Evolutionary conservation across 2,797 vertebrate genomes (phyloP).

Genomic region (Chanos chanos): DNA sequence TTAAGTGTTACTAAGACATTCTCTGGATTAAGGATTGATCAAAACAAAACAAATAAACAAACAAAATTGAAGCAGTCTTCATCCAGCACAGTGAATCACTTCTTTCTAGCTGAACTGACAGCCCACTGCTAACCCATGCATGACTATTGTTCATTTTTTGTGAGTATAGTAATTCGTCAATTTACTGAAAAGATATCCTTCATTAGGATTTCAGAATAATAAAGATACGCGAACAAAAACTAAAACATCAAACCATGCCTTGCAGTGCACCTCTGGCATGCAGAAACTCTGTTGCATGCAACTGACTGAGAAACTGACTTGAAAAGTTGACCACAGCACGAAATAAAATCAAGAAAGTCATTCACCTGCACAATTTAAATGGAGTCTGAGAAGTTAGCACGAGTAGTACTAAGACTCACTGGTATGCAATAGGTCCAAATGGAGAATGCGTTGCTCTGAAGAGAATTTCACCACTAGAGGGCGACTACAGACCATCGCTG

Average conservation of each 20-base stretch:
- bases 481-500: too few relatives aligned
- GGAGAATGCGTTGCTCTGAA: too few relatives aligned
- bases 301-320: conserved; percentile 13
- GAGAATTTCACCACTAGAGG: too few relatives aligned
- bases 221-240: conserved; percentile 37
- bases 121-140: conserved; percentile 40
- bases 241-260: conserved; percentile 25
- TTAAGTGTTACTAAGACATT: too few relatives aligned
- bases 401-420: background rate
- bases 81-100: conserved; percentile 43
- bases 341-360: too few relatives aligned
- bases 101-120: conserved; percentile 39
- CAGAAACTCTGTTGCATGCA: conserved; percentile 40
- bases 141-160: conserved; percentile 37
- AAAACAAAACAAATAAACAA: conserved; percentile 13
- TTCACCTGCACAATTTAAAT: too few relatives aligned
- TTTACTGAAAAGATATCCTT: conserved; percentile 21
- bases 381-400: background rate
- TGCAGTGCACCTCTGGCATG: conserved; percentile 31
- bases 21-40: too few relatives aligned
- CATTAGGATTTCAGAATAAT: conserved; percentile 26
- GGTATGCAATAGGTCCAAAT: too few relatives aligned
- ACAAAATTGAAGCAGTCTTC: conserved; percentile 34
- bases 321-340: too few relatives aligned
- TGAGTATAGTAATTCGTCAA: conserved; percentile 24